Evolutionary conservation across 1,140 invertebrate genomes (phyloP).

Genomic region (Akabosia matsudoensis): DNA sequence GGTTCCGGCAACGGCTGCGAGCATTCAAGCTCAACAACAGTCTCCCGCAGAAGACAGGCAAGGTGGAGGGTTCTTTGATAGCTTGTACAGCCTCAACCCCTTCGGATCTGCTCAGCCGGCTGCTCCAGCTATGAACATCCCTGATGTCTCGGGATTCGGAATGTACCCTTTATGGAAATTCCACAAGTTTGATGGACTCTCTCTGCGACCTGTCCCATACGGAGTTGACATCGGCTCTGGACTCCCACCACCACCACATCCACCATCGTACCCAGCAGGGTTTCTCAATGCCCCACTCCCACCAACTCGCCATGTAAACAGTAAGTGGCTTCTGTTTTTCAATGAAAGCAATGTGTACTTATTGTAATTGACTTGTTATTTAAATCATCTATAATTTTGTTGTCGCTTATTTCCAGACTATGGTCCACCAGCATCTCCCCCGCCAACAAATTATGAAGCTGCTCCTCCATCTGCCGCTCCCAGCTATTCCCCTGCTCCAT

Average conservation of each 20-base stretch:
- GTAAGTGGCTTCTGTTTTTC: no score
- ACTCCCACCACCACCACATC: conserved; percentile 30
- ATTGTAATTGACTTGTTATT: no score
- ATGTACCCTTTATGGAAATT: conserved; percentile 47
- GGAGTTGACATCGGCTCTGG: conserved; percentile 42
- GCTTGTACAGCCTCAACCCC: neutral
- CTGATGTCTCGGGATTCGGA: conserved; percentile 39
- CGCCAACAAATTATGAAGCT: neutral
- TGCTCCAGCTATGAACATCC: neutral
- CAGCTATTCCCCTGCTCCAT: neutral
- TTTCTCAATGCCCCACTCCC: conserved; percentile 11
- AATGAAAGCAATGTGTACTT: neutral
- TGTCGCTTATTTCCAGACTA: conserved; percentile 7
- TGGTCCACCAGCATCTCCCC: neutral
- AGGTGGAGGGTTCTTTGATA: neutral
- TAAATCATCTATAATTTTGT: no score
- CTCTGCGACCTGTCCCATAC: conserved; percentile 43
- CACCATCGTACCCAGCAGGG: conserved; percentile 4
- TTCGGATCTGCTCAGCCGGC: neutral
- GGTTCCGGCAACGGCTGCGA: no score
- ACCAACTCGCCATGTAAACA: neutral
- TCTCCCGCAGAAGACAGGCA: neutral
- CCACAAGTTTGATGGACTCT: conserved; percentile 45
- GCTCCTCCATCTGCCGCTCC: neutral
- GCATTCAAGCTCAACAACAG: no score